A percentile compares a stretch with the other conserved stretches of the same genome.
Evolutionary conservation across 92 coral and sea anemone genomes (phyloP).

Genomic region (Umimayanthus chanpuru): DNA sequence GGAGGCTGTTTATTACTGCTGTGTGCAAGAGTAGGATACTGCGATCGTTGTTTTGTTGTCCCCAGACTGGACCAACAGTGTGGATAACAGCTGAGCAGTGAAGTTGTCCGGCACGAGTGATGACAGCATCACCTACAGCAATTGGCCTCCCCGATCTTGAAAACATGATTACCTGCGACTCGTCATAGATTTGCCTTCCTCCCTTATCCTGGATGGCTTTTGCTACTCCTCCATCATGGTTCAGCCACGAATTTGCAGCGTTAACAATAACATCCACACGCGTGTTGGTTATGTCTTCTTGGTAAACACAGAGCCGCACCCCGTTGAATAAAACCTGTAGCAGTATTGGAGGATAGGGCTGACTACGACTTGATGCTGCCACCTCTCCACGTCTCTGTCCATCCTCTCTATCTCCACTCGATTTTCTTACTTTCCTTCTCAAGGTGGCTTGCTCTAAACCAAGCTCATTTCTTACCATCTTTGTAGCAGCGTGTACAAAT

Average conservation of each 20-base stretch:
- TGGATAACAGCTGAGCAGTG: slow-evolving; percentile 74
- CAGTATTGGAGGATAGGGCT: neutral
- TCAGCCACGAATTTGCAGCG: slow-evolving; percentile 65
- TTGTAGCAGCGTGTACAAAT: neutral
- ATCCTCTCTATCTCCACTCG: neutral
- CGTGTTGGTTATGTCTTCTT: slow-evolving; percentile 79
- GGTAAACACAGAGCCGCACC: slow-evolving; percentile 66
- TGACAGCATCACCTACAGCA: slow-evolving; percentile 54
- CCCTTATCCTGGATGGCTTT: slow-evolving; percentile 83
- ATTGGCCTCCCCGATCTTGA: neutral
- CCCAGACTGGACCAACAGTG: slow-evolving; percentile 76
- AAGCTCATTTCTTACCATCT: neutral
- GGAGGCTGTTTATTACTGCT: slow-evolving; percentile 61
- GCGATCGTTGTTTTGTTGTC: slow-evolving; percentile 26
- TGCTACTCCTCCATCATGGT: slow-evolving; percentile 78
- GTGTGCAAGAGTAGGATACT: slow-evolving; percentile 38
- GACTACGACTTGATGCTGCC: no score
- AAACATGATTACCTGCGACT: slow-evolving; percentile 35
- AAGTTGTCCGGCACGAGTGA: slow-evolving; percentile 65
- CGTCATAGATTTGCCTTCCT: slow-evolving; percentile 65
- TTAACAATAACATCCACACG: slow-evolving; percentile 79
- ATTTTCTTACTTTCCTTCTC: neutral
- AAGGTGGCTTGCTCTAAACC: neutral
- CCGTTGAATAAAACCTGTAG: slow-evolving; percentile 40
- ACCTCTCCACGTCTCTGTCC: neutral